Evolutionary conservation across 2,888 invertebrate genomes (phyloP).

Genomic region (Tipula helvola): DNA sequence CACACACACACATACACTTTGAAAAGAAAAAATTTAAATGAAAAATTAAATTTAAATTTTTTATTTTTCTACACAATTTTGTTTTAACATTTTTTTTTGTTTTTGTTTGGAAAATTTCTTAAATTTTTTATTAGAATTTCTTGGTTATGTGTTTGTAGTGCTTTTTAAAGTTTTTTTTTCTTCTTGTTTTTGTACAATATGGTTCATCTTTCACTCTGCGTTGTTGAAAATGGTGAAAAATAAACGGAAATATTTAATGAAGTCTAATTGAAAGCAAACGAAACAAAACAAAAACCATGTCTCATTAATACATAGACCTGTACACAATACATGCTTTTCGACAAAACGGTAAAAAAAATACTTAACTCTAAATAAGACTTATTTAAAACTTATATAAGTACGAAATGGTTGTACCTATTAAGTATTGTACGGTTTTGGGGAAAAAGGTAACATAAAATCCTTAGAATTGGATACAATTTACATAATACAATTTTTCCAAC

Average conservation of each 20-base stretch:
- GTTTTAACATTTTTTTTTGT: too few species aligned
- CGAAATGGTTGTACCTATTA: too few species aligned
- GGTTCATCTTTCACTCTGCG: not conserved
- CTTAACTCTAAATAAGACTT: too few species aligned
- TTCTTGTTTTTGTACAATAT: not conserved
- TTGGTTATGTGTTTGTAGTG: not conserved
- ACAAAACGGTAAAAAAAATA: too few species aligned
- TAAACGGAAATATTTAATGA: not conserved
- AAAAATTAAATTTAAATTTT: not conserved
- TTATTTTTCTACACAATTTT: not conserved
- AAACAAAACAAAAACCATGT: not conserved
- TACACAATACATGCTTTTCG: too few species aligned
- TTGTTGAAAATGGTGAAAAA: not conserved
- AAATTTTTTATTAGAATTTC: not conserved
- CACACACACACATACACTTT: not conserved
- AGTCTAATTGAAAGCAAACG: not conserved
- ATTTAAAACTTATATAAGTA: too few species aligned
- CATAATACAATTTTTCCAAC: too few species aligned
- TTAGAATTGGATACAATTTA: too few species aligned
- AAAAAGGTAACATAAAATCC: too few species aligned
- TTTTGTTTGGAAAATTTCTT: not conserved
- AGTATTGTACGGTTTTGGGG: too few species aligned
- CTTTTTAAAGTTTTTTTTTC: not conserved
- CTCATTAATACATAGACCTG: not conserved
- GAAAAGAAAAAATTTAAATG: not conserved